These are phyloP conservation scores for Florisuga fusca DNA, from an alignment of 2,797 vertebrate species.

Conservation along the genomic window DNA sequence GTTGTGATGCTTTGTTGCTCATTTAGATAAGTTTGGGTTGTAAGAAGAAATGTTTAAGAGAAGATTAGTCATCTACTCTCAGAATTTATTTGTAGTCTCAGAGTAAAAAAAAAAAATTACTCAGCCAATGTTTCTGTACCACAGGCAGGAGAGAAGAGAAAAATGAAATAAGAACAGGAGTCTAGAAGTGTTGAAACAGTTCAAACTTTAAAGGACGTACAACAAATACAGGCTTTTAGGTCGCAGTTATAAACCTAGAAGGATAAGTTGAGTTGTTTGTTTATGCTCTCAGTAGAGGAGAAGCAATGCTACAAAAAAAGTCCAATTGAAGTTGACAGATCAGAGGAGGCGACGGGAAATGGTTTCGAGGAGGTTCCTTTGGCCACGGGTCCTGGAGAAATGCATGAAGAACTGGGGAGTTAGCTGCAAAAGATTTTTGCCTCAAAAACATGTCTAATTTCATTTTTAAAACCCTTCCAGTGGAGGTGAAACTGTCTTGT, in stretches of 20 bases:
- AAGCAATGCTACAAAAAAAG: conserved; percentile 66
- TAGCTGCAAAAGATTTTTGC: conserved; percentile 79
- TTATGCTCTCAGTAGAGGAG: conserved; percentile 69
- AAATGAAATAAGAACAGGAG: background rate
- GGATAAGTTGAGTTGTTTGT: conserved; percentile 45
- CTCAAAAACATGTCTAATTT: conserved; percentile 84
- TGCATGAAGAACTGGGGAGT: conserved; percentile 70
- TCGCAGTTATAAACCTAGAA: conserved; percentile 41
- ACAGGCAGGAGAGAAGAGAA: background rate
- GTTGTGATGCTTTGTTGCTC: background rate
- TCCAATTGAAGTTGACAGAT: conserved; percentile 77
- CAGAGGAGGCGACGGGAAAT: conserved; percentile 76
- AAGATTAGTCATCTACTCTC: background rate
- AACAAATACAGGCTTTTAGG: background rate
- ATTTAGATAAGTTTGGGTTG: background rate
- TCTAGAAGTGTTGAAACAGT: background rate
- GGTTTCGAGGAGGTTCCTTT: conserved; percentile 78
- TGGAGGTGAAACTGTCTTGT: conserved; percentile 80
- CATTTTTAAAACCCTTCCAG: conserved; percentile 79
- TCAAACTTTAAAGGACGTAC: background rate
- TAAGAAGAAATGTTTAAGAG: background rate
- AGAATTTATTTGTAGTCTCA: background rate
- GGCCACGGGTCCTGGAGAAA: conserved; percentile 72
- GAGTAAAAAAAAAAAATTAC: background rate
- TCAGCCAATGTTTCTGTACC: background rate